Evolutionary conservation across 2,113 vertebrate species (phyloP), one percentile per base, ranked within the genome.

Genomic region (Delphinapterus leucas): DNA sequence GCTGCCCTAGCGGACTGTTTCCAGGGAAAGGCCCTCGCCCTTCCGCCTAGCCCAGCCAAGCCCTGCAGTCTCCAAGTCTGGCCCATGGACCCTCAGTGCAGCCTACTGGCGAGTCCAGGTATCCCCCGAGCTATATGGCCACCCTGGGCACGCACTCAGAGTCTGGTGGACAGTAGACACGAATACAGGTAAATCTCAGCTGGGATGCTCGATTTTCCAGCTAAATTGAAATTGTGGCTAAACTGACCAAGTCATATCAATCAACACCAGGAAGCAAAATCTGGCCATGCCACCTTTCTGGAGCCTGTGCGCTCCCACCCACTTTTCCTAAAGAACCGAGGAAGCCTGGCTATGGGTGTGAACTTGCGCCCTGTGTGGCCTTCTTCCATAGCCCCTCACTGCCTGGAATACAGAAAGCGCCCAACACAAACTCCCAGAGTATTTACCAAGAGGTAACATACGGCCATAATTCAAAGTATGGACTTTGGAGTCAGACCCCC

Each of bases 21-120:
- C 95, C 96, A 95, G 84, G 84, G 94, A 74, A 96, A 96, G 96
- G 95, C 92, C 93, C 96, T 60, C 83, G 6, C 90, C 94, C 97
- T 97, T 97, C 95, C 65, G 81, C 84, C 84, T 0, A 1, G 91
- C 73, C 70, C 18, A n/a, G 88, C n/a, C 67, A 33, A 77, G 90
- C 28, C 93, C 73, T 13, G 79, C 55, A 3, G 41, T 12, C 74
- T 88, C 86, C 6, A 7, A 83, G 83, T 55, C 86, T 5, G 15
- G 86, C 71, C 94, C 4, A 18, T 20, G 60, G 93, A 60, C 96
- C 96, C 81, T 93, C 74, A 61, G 70, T 89, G 93, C 73, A 87
- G 92, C 83, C 86, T 95, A 61, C 97, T 88, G 89, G 93, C 1
- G 0, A 21, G 33, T 28, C 36, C 26, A 31, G 55, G 67, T 38